Conservation (phyloP, 2,888 invertebrate species). For the Nezara viridula region DNA sequence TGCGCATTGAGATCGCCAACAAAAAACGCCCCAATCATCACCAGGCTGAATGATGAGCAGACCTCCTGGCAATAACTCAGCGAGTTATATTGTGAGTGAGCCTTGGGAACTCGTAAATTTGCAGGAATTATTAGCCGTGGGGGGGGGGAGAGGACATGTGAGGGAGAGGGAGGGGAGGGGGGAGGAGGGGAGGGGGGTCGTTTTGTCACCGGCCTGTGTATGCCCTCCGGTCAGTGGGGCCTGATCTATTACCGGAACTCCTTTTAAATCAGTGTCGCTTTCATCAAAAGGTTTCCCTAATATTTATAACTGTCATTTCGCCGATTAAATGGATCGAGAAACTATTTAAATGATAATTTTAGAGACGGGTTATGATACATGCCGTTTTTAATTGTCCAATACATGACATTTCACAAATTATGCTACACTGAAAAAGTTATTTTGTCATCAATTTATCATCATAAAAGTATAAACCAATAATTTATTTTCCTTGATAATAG, state of each 20-base stretch:
- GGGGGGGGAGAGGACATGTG: neutral
- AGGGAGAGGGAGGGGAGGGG: neutral
- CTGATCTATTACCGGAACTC: slow-evolving; percentile 31
- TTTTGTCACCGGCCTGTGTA: slow-evolving; percentile 14
- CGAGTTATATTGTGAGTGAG: slow-evolving; percentile 45
- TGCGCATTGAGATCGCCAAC: neutral
- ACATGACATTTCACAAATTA: neutral
- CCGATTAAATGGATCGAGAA: slow-evolving; percentile 4
- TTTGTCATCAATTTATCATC: too few relatives aligned
- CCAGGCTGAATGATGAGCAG: slow-evolving; percentile 31
- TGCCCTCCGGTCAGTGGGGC: neutral
- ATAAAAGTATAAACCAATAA: too few relatives aligned
- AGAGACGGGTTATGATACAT: neutral
- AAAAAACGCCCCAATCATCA: slow-evolving; percentile 27
- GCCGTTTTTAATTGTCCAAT: neutral
- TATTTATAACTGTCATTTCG: slow-evolving; percentile 19
- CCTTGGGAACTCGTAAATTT: slow-evolving; percentile 26
- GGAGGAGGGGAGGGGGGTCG: neutral
- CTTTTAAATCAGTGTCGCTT: slow-evolving; percentile 42
- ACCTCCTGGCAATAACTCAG: slow-evolving; percentile 11
- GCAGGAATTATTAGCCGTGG: slow-evolving; percentile 22
- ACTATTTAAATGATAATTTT: slow-evolving; percentile 1
- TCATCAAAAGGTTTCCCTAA: neutral
- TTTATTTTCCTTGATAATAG: too few relatives aligned
- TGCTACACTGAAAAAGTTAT: neutral